phyloP scores from a whole-genome alignment of 2,888 invertebrate genomes.

The Cataglyphis livida region DNA sequence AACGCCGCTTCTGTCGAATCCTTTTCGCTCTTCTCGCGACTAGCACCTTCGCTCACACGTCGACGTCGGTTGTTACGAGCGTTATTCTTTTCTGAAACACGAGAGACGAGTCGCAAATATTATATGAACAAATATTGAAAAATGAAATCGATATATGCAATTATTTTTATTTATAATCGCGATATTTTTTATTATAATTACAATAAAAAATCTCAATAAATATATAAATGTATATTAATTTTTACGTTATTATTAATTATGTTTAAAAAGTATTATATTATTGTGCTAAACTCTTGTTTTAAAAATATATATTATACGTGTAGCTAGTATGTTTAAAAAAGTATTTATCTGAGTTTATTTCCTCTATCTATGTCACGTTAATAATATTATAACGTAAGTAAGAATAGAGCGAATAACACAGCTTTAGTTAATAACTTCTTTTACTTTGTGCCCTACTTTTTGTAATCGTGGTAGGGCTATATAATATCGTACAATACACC shows the following conservation, averaged over 20 bases:
- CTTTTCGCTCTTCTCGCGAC: conserved; percentile 78
- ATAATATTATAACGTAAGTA: neutral
- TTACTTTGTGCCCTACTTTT: neutral
- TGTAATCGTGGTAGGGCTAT: neutral
- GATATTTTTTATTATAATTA: neutral
- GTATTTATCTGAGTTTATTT: neutral
- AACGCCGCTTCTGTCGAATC: conserved; percentile 67
- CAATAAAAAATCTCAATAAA: neutral
- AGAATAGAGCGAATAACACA: conserved; percentile 17
- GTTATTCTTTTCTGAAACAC: conserved; percentile 81
- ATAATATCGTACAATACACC: neutral
- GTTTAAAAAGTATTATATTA: no score
- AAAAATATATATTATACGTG: neutral
- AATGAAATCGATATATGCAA: neutral
- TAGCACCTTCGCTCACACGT: conserved; percentile 80
- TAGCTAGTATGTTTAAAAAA: neutral
- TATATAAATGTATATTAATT: no score
- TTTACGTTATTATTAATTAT: no score
- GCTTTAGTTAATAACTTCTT: conserved; percentile 2
- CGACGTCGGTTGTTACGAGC: conserved; percentile 80
- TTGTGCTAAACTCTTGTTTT: neutral
- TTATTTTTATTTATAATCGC: neutral
- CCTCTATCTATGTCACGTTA: neutral
- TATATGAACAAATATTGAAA: neutral
- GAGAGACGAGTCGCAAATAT: neutral